Evolutionary conservation across 1,140 invertebrate genomes (phyloP), one percentile per base, ranked within the genome.

Genomic region (Dreissena rostriformis): DNA sequence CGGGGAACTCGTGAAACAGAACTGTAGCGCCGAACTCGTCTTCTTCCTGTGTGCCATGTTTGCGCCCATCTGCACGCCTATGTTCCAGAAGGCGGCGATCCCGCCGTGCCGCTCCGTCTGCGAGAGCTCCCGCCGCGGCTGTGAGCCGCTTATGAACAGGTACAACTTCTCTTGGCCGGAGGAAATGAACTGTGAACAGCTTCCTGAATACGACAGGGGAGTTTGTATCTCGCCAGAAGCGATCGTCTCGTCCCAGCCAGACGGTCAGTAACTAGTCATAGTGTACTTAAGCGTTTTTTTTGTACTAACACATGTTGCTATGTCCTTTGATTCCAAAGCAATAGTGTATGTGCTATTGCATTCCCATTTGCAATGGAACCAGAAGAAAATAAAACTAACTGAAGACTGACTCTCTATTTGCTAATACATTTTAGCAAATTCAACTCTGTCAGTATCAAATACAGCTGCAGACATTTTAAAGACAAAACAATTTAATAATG

Each of bases 21-120:
- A 89, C 82, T 93, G 92, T 75, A 92, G 91, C 83, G 87, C 88
- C 22, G 88, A 89, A 71, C 86, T 92, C n/a, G 61, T 90, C 12
- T 93, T 93, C 86, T 91, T 91, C 67, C 87, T 93, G 11, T 93
- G 92, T 85, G 88, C 91, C 80, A 91, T 93, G 86, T 93, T 90
- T 85, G 91, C 89, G 5, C 92, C 92, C 24, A 92, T 93, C 63
- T 93, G 92, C 82, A 89, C 91, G 29, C 86, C 89, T 6, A 82
- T 90, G 14, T 90, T 92, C 71, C 90, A 91, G 73, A 85, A 87
- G 6, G 89, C 89, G 12, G 86, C 90, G n/a, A 91, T 93, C 61
- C 91, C 91, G 14, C 92, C 92, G 14, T 93, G 92, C 63, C 61
- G 89, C 22, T 88, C 86, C 24, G 92, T 93, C 6, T 93, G 92